Base-by-base conservation (phyloP, 2,113 vertebrate species). In the Noturus placidus region DNA sequence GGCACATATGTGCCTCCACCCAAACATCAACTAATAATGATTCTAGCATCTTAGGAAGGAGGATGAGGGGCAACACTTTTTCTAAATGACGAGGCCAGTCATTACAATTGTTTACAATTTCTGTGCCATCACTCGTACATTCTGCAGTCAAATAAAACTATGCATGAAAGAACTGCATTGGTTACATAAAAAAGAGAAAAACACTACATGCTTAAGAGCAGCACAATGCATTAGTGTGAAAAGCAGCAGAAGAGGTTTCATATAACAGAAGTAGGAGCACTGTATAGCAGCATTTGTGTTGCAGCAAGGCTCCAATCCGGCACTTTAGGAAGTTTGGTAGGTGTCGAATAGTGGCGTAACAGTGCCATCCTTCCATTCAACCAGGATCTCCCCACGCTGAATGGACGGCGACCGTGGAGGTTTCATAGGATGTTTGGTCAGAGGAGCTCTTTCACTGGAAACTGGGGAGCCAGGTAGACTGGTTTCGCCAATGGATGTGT, bases 361-460 rank as follows among this genome's bases (percentile, higher is more conserved):
- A 0, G 94, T 96, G 30, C 96, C 95, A 0, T 97, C 96, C 88
- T 97, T 97, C 96, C 95, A 97, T 89, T 97, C 95, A 0, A 97
- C 96, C 69, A 97, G 93, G 91, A 97, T 97, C 91, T 97, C 96
- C 52, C 96, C 96, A 0, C 38, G 95, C 54, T 92, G 95, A 46
- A 95, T 87, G 25, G 93, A 91, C 42, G 96, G 93, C 17, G 95
- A 93, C n/a, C 84, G 90, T 70, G 95, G 93, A 0, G 94, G 92
- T 87, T 92, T 67, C 92, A 93, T 91, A 82, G 91, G 93, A 83
- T 94, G 79, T 88, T 91, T 91, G 9, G 94, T 95, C 35, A 96
- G 93, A 1, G 92, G 92, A 6, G 94, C 94, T 89, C 94, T 92
- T 79, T 95, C 95, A 33, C 89, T 91, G 69, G 89, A 76, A 80